Evolutionary conservation across 2,888 invertebrate genomes (phyloP), one percentile per base, ranked within the genome.

Genomic region (Xanthorhoe designata): DNA sequence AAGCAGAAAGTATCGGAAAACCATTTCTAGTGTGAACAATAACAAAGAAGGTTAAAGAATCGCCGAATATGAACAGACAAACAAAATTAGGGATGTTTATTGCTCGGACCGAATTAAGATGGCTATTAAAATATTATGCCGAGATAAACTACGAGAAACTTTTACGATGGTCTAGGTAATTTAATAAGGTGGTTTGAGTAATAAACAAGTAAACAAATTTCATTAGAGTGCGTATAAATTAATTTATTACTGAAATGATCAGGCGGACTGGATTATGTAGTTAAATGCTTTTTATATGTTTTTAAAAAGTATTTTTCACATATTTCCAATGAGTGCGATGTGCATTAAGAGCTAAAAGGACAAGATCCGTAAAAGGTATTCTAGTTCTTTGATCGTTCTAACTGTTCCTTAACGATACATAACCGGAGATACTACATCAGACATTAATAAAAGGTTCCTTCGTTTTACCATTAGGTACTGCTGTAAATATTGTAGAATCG

Each of bases 161-260:
- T 51, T 57, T 52, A 61, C 53, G 57, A 61, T 53, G 18, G 19
- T 50, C 42, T 47, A 52, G 69, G 58, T 55, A 61, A 52, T 64
- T 52, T 68, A 64, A 69, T 67, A 61, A 64, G 56, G 24, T 13
- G 56, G 72, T 70, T 69, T 57, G 65, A 56, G 55, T 61, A 42
- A 54, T 61, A 55, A 60, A 63, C 52, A 24, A 47, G 17, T 42
- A 42, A 42, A 42, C 38, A 10, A 42, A 42, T 42, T 47, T 47
- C 15, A 47, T 47, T 47, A 47, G 47, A 47, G 47, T 17, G 47
- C 52, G 24, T 15, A 59, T 56, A 42, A 59, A 54, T 61, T 29
- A 51, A 35, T 55, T 49, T 59, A 35, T 62, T 61, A 10, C 32
- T 59, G 24, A 35, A 45, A 42, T 17, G 10, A 42, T 45, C 24